Conservation (phyloP, 2,797 vertebrate species). For the Buceros bicornis region DNA sequence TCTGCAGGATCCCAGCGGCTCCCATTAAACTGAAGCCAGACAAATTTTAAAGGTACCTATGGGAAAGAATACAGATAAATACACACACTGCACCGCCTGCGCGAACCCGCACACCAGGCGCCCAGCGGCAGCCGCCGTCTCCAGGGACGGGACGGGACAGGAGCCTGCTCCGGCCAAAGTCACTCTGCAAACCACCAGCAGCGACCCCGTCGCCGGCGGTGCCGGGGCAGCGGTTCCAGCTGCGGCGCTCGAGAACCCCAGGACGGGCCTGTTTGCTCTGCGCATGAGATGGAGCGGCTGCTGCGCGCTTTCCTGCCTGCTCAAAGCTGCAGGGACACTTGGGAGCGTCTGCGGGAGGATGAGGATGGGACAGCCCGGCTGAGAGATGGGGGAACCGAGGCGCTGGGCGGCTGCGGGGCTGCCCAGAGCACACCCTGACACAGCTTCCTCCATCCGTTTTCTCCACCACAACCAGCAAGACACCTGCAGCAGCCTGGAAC, state of each 20-base stretch:
- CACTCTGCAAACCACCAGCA: neutral
- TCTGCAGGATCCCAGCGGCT: conserved; percentile 89
- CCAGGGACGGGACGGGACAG: neutral
- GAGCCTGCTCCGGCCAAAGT: neutral
- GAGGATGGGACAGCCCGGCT: neutral
- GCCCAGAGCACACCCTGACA: too few relatives aligned
- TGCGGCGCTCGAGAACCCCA: neutral
- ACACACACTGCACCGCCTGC: conserved; percentile 83
- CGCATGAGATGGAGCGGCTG: rapidly evolving
- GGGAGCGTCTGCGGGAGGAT: neutral
- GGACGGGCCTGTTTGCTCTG: rapidly evolving
- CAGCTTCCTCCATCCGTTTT: too few relatives aligned
- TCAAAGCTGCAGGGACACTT: rapidly evolving
- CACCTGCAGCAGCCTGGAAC: too few relatives aligned
- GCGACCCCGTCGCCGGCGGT: too few relatives aligned
- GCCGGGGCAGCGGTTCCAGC: neutral
- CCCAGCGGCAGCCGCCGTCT: too few relatives aligned
- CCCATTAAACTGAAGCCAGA: conserved; percentile 98
- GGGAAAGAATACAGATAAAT: conserved; percentile 95
- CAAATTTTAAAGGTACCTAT: conserved; percentile 94
- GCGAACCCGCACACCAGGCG: conserved; percentile 19
- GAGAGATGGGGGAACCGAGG: neutral
- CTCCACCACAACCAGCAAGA: neutral
- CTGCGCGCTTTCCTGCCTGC: rapidly evolving
- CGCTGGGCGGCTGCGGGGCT: rapidly evolving